Conservation (phyloP, 2,888 invertebrate genomes). For the Drosophila macrospina region DNA sequence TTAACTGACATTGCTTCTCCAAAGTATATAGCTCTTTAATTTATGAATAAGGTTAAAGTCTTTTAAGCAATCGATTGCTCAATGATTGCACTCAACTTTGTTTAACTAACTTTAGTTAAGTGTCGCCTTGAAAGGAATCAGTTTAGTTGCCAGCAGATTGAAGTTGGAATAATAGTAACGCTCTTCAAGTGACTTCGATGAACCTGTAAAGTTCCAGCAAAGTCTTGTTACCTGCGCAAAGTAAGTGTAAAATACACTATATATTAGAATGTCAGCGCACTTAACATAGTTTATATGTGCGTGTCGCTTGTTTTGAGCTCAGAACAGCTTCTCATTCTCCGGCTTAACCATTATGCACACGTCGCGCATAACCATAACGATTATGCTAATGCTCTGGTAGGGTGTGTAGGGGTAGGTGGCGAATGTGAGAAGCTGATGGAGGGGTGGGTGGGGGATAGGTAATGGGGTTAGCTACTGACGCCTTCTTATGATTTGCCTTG, state of each 20-base stretch:
- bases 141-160: not conserved
- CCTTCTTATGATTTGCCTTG: slow-evolving; percentile 73
- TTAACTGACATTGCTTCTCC: too few relatives aligned
- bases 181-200: not conserved
- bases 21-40: too few relatives aligned
- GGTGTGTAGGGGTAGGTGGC: not conserved
- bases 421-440: too few relatives aligned
- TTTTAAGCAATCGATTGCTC: too few relatives aligned
- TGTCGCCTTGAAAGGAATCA: not conserved
- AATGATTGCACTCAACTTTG: too few relatives aligned
- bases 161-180: not conserved
- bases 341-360: slow-evolving; percentile 71
- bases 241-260: slow-evolving; percentile 55
- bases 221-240: not conserved
- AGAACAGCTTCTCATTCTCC: slow-evolving; percentile 8
- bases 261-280: slow-evolving; percentile 76
- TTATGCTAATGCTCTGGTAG: slow-evolving; percentile 73
- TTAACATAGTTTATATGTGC: slow-evolving; percentile 76
- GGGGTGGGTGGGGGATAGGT: slow-evolving; percentile 5
- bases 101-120: too few relatives aligned
- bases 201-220: not conserved
- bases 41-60: too few relatives aligned
- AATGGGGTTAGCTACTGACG: slow-evolving; percentile 40
- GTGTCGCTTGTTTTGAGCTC: slow-evolving; percentile 52
- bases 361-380: slow-evolving; percentile 80